These are phyloP conservation scores for Indicator maculatus DNA, from an alignment of 2,113 vertebrate species.

Conservation along the genomic window DNA sequence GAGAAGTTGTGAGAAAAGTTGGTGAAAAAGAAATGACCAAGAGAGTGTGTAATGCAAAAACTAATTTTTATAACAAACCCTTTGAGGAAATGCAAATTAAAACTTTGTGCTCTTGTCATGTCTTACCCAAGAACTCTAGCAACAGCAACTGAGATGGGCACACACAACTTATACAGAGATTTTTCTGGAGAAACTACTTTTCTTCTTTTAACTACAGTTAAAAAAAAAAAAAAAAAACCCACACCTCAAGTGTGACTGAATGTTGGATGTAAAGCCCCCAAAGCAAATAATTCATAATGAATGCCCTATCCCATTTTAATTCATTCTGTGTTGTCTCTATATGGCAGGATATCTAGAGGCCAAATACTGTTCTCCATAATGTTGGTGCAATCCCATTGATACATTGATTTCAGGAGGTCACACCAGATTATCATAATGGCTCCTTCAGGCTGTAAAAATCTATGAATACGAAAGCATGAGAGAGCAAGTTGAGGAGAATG, in stretches of 20 bases:
- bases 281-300: constrained; percentile 50
- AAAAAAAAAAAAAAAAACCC: not conserved
- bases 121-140: not conserved
- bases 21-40: not conserved
- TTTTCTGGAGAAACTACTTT: constrained; percentile 4
- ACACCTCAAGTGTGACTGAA: not conserved
- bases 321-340: constrained; percentile 19
- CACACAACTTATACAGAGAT: not conserved
- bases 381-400: constrained; percentile 51
- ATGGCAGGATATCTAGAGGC: constrained; percentile 47
- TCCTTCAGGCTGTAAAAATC: constrained; percentile 51
- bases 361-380: constrained; percentile 43
- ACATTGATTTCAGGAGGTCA: constrained; percentile 63
- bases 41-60: not conserved
- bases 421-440: constrained; percentile 61
- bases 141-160: not conserved
- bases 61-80: not conserved
- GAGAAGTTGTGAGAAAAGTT: not conserved
- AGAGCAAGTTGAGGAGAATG: constrained; percentile 33
- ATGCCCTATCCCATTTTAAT: constrained; percentile 34
- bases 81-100: not conserved
- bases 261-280: not conserved
- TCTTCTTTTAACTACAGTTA: constrained; percentile 9
- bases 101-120: not conserved
- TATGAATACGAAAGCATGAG: constrained; percentile 57